phyloP scores from a whole-genome alignment of 2,113 vertebrate species.

The Ciconia stormi region DNA sequence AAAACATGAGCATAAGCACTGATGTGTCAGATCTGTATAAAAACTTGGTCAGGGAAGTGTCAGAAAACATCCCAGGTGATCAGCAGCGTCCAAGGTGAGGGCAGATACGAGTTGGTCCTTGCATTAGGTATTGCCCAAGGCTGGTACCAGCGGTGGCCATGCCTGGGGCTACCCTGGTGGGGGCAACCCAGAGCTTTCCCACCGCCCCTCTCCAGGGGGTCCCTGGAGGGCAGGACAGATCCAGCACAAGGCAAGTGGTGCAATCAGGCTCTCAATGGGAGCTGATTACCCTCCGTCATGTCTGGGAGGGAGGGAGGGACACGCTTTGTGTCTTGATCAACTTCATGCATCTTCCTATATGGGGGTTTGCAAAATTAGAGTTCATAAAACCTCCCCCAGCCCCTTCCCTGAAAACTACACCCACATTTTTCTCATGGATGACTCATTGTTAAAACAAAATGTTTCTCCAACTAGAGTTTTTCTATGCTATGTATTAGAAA shows the following conservation, averaged over 20 bases:
- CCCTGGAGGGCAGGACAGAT: not conserved
- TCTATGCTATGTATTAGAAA: constrained; percentile 3
- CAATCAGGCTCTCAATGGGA: not conserved
- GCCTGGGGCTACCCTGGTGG: not conserved
- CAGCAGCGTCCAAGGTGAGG: not conserved
- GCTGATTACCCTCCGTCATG: not conserved
- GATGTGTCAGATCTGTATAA: not conserved
- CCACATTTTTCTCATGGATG: constrained; percentile 65
- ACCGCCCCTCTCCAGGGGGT: fast-evolving
- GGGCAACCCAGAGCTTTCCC: not conserved
- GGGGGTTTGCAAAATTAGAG: constrained; percentile 39
- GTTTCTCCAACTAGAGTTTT: constrained; percentile 10
- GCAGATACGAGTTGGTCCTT: not conserved
- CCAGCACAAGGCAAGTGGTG: not conserved
- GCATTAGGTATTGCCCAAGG: not conserved
- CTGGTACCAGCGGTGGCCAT: not conserved
- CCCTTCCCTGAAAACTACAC: constrained; percentile 54
- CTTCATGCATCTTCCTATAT: constrained; percentile 1
- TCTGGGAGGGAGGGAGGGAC: not conserved
- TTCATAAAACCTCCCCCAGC: constrained; percentile 16
- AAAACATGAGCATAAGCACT: not conserved
- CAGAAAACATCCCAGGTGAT: not conserved
- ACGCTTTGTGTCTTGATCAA: not conserved
- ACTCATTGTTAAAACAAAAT: constrained; percentile 42
- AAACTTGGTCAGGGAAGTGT: not conserved